Conservation (phyloP, 2,888 invertebrate genomes). For the Azorinus chamasolen region DNA sequence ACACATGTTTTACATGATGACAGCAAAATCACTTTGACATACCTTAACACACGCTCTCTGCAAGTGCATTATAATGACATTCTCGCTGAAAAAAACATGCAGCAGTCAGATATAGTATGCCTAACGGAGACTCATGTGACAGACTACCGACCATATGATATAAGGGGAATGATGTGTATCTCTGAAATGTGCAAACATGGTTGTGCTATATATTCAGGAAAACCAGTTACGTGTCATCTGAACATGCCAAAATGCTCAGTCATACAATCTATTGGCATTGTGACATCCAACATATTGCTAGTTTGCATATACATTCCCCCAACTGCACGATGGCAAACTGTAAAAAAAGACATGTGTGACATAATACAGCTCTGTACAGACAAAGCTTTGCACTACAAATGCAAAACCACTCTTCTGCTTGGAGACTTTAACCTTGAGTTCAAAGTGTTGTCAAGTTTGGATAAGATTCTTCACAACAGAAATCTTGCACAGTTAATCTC, state of each 20-base stretch:
- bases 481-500: constrained; percentile 5
- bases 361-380: constrained; percentile 1
- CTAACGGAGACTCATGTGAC: constrained; percentile 19
- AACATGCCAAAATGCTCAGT: constrained; percentile 2
- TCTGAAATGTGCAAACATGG: constrained; percentile 3
- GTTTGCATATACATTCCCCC: no score
- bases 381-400: constrained; percentile 2
- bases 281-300: constrained; percentile 10
- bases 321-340: constrained; percentile 2
- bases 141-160: constrained; percentile 2
- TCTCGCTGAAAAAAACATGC: background rate
- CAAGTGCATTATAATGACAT: constrained; percentile 19
- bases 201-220: constrained; percentile 8
- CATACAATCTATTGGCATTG: constrained; percentile 5
- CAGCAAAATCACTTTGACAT: background rate
- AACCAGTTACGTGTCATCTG: constrained; percentile 3
- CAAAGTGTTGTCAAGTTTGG: constrained; percentile 6
- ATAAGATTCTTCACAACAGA: constrained; percentile 10
- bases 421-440: constrained; percentile 2
- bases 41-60: constrained; percentile 22
- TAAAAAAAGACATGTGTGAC: constrained; percentile 11
- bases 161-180: constrained; percentile 1
- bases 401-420: constrained; percentile 4
- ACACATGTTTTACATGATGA: constrained; percentile 3
- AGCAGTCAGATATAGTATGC: constrained; percentile 14